Percentiles rank a stretch among this genome's conserved stretches.
phyloP scores from a whole-genome alignment of 2,888 invertebrate species.

The Callyntrura guangdongensis region DNA sequence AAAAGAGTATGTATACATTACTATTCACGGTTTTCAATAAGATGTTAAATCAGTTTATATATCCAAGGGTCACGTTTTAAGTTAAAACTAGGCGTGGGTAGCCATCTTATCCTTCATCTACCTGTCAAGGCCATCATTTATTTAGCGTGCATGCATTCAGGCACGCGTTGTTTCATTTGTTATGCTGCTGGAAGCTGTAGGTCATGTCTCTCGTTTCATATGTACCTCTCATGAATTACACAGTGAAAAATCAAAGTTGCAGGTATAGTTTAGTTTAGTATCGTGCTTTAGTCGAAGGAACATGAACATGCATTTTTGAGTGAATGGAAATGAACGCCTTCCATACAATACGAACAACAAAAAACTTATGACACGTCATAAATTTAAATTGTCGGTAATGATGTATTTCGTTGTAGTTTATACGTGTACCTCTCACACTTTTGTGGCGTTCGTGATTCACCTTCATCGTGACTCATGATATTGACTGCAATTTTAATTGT shows the following conservation, averaged over 20 bases:
- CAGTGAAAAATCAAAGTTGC: not conserved
- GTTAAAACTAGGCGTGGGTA: not conserved
- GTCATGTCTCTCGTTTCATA: constrained; percentile 3
- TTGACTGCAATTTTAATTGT: not conserved
- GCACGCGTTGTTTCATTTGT: not conserved
- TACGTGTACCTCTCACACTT: not conserved
- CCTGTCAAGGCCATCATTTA: not conserved
- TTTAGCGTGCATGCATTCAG: not conserved
- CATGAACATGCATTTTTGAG: not conserved
- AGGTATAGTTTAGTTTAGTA: not conserved
- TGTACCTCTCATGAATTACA: not conserved
- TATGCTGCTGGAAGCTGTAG: not conserved
- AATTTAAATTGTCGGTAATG: constrained; percentile 3
- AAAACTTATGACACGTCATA: constrained; percentile 23
- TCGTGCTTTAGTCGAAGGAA: not conserved
- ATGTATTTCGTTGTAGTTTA: not conserved
- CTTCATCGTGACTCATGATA: not conserved
- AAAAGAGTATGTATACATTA: constrained; percentile 86
- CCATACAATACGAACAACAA: not conserved
- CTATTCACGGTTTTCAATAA: not conserved
- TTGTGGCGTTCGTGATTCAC: constrained; percentile 14
- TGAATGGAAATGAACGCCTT: not conserved
- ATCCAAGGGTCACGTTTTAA: too few relatives aligned
- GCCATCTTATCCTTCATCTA: too few relatives aligned
- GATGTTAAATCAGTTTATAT: too few relatives aligned